phyloP scores from a whole-genome alignment of 2,113 vertebrate genomes.

The Hucho hucho region DNA sequence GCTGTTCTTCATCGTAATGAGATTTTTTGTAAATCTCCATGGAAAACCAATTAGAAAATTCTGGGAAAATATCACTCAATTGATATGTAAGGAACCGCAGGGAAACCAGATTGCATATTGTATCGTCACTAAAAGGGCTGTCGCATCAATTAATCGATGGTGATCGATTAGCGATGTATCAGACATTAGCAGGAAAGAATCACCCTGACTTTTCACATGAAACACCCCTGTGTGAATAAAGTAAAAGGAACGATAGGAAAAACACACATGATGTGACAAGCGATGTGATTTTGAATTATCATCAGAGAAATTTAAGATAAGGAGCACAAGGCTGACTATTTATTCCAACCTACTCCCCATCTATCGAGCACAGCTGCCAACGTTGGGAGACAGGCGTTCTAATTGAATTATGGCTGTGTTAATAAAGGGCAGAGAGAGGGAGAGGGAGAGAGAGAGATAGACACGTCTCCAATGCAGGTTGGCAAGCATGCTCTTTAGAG shows the following conservation, averaged over 20 bases:
- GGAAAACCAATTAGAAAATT: not conserved
- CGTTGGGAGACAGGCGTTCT: slow-evolving; percentile 33
- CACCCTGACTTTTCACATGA: not conserved
- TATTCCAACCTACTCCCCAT: slow-evolving; percentile 19
- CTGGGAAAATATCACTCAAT: not conserved
- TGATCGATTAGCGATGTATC: not conserved
- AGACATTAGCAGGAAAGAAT: not conserved
- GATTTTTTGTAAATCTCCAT: slow-evolving; percentile 12
- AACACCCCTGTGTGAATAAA: not conserved
- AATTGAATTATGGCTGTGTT: slow-evolving; percentile 34
- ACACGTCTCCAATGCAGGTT: too few relatives aligned
- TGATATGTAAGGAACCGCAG: not conserved
- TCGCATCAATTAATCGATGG: not conserved
- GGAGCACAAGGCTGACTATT: slow-evolving; percentile 27
- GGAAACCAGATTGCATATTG: not conserved
- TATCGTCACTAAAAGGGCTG: not conserved
- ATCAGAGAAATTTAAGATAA: slow-evolving; percentile 14
- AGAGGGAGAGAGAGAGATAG: not conserved
- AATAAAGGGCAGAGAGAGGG: slow-evolving; percentile 8
- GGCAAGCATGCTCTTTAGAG: too few relatives aligned
- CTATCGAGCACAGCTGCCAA: slow-evolving; percentile 17
- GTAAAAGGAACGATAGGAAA: not conserved
- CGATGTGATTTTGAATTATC: not conserved
- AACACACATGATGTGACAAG: not conserved
- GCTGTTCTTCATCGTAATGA: slow-evolving; percentile 5